Evolutionary conservation across 2,113 vertebrate species (phyloP), one percentile per base, ranked within the genome.

Genomic region (Chaetorhynchus papuensis): DNA sequence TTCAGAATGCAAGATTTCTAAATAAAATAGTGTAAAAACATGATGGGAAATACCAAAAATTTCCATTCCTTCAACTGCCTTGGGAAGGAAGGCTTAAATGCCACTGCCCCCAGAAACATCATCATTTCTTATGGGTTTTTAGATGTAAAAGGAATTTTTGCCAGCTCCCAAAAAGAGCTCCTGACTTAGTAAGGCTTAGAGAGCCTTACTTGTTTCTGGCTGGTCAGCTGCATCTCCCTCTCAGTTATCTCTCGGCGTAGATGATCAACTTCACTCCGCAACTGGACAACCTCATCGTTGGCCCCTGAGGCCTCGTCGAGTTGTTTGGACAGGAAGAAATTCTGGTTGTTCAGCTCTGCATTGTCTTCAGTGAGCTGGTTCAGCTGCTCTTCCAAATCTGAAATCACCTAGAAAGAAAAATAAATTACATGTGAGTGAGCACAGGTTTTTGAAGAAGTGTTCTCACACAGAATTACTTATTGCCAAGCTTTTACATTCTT

Each of bases 241-340:
- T 99, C 99, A 0, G 99, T 99, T 96, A 99, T 99, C 98, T 99
- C 99, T 2, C 99, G 98, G 50, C 99, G 98, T 85, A 99, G 98
- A 53, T 99, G 98, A 94, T 99, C 99, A 68, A 99, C 99, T 37
- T 99, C 99, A 23, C 99, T 99, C 39, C 98, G 98, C 89, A 99
- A 93, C 96, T 99, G 99, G 33, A 99, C 97, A 11, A 99, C 98
- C 95, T 99, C 99, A 15, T 99, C 99, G 0, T 94, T 98, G 90
- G 99, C 99, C 6, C 99, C 99, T 0, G 99, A 99, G 22, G 99
- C 98, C 95, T 99, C 99, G 5, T 99, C 99, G 0, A 99, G 98
- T 98, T 99, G 99, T 95, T 99, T 99, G 97, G 99, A 99, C 87
- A 99, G 96, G 97, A 99, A 99, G 97, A 99, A 99, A 96, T 99